phyloP scores from a whole-genome alignment of 2,888 invertebrate genomes.

The Andrena haemorrhoa region DNA sequence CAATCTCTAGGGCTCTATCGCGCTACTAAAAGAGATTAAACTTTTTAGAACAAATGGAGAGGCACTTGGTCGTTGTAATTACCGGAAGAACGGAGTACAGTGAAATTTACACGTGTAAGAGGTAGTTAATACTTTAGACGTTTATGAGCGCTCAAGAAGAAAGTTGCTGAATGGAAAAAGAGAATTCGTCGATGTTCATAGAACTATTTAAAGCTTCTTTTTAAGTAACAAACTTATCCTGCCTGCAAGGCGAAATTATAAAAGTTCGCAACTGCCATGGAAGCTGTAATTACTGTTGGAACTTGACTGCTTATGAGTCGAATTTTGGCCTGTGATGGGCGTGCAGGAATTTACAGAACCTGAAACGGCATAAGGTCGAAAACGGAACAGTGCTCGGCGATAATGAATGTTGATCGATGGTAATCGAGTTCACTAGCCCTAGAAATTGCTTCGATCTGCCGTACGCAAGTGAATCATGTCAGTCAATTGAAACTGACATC shows the following conservation, averaged over 20 bases:
- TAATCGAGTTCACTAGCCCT: conserved; percentile 72
- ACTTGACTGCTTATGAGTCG: background rate
- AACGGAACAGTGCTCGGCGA: conserved; percentile 27
- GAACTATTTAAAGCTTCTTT: conserved; percentile 10
- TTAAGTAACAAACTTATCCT: background rate
- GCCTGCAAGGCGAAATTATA: background rate
- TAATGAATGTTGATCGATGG: conserved; percentile 72
- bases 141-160: conserved; percentile 1
- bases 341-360: background rate
- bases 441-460: conserved; percentile 71
- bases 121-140: conserved; percentile 33
- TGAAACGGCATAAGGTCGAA: conserved; percentile 1
- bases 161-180: background rate
- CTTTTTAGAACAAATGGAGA: conserved; percentile 32
- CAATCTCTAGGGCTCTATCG: background rate
- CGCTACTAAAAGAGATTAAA: conserved; percentile 14
- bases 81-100: conserved; percentile 11
- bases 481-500: conserved; percentile 46
- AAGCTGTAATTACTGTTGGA: conserved; percentile 19
- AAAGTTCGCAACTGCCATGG: conserved; percentile 17
- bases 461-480: conserved; percentile 54
- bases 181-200: conserved; percentile 8
- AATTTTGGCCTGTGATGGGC: background rate
- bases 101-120: conserved; percentile 42
- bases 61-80: conserved; percentile 33